These are phyloP conservation scores for Carcharodon carcharias DNA, from an alignment of 2,797 vertebrate genomes.

Conservation along the genomic window DNA sequence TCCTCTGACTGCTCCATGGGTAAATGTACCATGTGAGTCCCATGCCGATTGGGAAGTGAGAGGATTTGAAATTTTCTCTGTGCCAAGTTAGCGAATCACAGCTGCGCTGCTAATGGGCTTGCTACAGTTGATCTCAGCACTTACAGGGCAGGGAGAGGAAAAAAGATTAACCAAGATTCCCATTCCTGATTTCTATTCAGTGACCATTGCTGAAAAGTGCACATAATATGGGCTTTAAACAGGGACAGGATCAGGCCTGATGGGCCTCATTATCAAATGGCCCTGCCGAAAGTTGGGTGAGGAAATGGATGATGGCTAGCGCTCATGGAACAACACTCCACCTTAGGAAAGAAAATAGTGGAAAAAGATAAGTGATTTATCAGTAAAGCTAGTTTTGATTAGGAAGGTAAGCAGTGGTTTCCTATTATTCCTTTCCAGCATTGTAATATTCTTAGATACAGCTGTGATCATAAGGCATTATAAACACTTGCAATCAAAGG, in stretches of 20 bases:
- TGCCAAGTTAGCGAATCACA: neutral
- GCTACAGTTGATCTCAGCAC: neutral
- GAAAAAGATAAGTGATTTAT: neutral
- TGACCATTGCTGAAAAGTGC: neutral
- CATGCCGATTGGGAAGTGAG: neutral
- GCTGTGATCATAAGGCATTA: neutral
- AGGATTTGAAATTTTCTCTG: neutral
- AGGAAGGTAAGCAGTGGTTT: neutral
- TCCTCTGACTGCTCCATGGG: neutral
- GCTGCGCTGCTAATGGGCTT: neutral
- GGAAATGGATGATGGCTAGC: neutral
- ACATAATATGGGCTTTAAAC: neutral
- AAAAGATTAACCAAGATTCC: neutral
- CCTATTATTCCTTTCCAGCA: neutral
- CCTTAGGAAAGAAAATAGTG: neutral
- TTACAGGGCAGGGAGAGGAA: neutral
- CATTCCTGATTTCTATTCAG: neutral
- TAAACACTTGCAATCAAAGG: neutral
- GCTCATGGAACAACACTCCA: neutral
- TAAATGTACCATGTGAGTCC: neutral
- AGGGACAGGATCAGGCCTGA: neutral
- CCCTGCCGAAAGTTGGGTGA: neutral
- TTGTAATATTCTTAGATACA: neutral
- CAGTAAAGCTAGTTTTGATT: neutral
- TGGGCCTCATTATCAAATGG: neutral